A percentile compares a stretch with the other conserved stretches of the same genome.
These are phyloP conservation scores for Burhinus oedicnemus DNA, from an alignment of 2,113 vertebrate species.

Conservation along the genomic window DNA sequence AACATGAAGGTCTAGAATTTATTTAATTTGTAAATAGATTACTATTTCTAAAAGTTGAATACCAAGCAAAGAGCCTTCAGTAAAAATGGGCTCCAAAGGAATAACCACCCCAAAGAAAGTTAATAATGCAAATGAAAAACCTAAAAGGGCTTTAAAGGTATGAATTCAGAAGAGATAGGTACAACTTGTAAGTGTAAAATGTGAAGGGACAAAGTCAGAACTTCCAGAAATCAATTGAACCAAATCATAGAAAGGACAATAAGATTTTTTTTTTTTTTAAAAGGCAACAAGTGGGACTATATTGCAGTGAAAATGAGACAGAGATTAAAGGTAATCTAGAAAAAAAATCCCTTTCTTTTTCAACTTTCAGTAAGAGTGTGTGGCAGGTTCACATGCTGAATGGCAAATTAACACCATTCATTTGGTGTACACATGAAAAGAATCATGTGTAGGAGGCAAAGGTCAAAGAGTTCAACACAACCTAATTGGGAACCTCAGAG, in stretches of 20 bases:
- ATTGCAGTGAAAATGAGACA: not conserved
- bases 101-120: not conserved
- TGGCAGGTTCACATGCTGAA: not conserved
- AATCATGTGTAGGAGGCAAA: not conserved
- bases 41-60: not conserved
- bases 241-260: not conserved
- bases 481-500: not conserved
- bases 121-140: not conserved
- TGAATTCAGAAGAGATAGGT: not conserved
- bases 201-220: not conserved
- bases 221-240: not conserved
- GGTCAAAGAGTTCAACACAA: not conserved
- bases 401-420: not conserved
- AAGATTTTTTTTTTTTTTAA: not conserved
- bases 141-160: not conserved
- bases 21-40: not conserved
- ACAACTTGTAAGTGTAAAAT: not conserved
- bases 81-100: not conserved
- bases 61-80: not conserved
- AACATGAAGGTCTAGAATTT: not conserved
- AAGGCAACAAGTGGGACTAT: not conserved
- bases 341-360: not conserved
- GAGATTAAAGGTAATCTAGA: not conserved
- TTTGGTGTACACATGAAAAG: not conserved
- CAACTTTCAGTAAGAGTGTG: not conserved